Evolutionary conservation across 2,113 vertebrate species (phyloP).

Genomic region (Elachura formosa): DNA sequence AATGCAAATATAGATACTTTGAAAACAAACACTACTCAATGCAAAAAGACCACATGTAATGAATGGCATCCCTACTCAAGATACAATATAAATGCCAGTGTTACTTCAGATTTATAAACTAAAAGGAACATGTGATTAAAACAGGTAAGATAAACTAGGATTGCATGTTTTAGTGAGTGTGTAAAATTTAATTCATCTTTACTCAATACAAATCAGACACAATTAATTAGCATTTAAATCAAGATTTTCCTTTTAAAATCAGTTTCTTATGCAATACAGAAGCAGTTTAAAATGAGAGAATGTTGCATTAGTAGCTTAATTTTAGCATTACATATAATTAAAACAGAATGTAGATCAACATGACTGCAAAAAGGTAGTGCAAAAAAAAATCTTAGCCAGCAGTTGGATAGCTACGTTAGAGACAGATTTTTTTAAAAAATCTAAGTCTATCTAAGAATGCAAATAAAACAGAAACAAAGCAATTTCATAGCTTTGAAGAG

Average conservation of each 20-base stretch:
- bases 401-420: neutral
- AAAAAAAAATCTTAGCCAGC: neutral
- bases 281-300: neutral
- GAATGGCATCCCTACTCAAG: neutral
- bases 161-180: neutral
- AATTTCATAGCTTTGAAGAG: neutral
- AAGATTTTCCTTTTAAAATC: neutral
- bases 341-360: neutral
- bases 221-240: neutral
- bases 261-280: neutral
- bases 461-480: constrained; percentile 7
- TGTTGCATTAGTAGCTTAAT: neutral
- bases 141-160: neutral
- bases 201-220: neutral
- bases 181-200: neutral
- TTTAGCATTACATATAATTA: neutral
- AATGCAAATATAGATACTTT: neutral
- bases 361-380: neutral
- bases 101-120: neutral
- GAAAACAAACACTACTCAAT: neutral
- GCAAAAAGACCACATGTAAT: neutral
- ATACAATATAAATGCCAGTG: neutral
- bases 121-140: neutral
- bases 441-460: neutral
- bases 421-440: neutral